A percentile compares a stretch with the other conserved stretches of the same genome.
These are phyloP conservation scores for Monodelphis domestica DNA, from an alignment of 2,797 vertebrate genomes.

Conservation along the genomic window DNA sequence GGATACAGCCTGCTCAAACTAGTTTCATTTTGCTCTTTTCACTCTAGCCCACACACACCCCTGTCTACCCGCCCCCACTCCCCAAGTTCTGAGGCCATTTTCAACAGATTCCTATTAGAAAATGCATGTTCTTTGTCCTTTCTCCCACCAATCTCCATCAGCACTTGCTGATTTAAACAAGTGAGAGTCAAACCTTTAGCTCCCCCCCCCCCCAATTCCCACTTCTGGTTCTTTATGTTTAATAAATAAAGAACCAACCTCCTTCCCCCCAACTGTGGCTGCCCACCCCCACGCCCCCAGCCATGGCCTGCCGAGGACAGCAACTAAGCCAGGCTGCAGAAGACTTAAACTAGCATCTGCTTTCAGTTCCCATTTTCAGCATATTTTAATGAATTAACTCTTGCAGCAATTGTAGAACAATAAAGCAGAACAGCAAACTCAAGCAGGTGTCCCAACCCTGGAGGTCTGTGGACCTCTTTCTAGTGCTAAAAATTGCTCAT, in stretches of 20 bases:
- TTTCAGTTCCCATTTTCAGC: constrained; percentile 82
- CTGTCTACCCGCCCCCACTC: not conserved
- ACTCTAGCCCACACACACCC: fast-evolving
- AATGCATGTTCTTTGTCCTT: not conserved
- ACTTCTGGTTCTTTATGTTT: not conserved
- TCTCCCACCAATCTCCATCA: constrained; percentile 15
- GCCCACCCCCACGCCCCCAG: too few relatives aligned
- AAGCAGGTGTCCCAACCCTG: constrained; percentile 19
- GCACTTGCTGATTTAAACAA: constrained; percentile 67
- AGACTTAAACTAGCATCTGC: constrained; percentile 70
- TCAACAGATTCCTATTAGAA: constrained; percentile 62
- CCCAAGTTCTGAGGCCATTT: constrained; percentile 32
- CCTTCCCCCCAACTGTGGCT: too few relatives aligned
- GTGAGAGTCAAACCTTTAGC: constrained; percentile 17
- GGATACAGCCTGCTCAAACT: constrained; percentile 34
- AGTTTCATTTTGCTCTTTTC: constrained; percentile 24
- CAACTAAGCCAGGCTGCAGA: constrained; percentile 54
- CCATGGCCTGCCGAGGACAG: constrained; percentile 53
- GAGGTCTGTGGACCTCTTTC: not conserved
- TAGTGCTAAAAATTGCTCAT: not conserved
- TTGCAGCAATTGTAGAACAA: not conserved
- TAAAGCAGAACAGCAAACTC: not conserved
- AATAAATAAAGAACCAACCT: constrained; percentile 40
- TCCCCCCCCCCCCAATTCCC: constrained; percentile 3
- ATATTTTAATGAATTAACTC: constrained; percentile 79